Evolutionary conservation across 2,113 vertebrate genomes (phyloP), one percentile per base, ranked within the genome.

Genomic region (Mastomys coucha): DNA sequence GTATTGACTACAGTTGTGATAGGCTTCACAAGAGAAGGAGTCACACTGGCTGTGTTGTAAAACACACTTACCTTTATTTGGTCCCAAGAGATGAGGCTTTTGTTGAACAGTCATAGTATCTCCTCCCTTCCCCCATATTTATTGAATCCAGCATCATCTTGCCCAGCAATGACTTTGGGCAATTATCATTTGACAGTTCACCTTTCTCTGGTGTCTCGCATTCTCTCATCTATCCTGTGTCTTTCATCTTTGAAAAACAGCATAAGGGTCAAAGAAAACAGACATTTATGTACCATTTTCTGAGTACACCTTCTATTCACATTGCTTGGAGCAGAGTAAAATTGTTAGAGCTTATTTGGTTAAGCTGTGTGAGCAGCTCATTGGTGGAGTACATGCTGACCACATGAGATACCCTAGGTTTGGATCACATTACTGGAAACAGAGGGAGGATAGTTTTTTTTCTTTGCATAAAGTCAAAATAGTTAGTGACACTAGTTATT

Each of bases 131-230:
- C 3, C 7, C 26, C 12, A 16, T 53, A 91, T 89, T 86, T 93
- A 77, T 81, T 92, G 73, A 95, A 69, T 80, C 45, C 45, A 90
- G 72, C 33, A 90, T 28, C 19, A n/a, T 88, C 89, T 95, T 93
- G 7, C 33, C 49, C 13, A 88, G n/a, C 67, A 45, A 86, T 91
- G 85, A 91, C 78, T 86, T 85, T 26, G 69, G n/a, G 31, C 75
- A 94, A 88, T 69, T 82, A 77, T 19, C 13, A 2, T 53, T 91
- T 94, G 93, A 67, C 95, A 81, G 88, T 76, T 80, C 63, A 80
- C 0, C 20, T n/a, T 53, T 20, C 58, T 96, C 45, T 58, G 58
- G 16, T 95, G 12, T 36, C 85, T 73, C 31, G 36, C 22, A 63
- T 91, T 78, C 28, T 42, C 75, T 93, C 65, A 10, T 63, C 2